Conservation (phyloP, 1,140 invertebrate species). For the Bombus ignitus region DNA sequence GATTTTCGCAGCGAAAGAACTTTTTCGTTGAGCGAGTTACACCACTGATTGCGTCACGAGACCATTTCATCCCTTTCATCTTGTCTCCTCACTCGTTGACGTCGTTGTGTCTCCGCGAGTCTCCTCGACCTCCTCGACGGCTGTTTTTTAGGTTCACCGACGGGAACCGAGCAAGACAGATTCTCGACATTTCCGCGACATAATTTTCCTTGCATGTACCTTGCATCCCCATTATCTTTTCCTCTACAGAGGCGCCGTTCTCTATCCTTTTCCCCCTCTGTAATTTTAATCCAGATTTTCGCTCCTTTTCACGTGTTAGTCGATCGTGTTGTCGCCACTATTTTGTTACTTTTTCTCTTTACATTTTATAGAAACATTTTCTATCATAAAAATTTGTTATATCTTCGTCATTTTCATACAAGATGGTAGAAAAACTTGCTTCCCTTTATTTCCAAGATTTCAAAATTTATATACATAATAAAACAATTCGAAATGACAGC, state of each 20-base stretch:
- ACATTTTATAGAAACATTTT: not conserved
- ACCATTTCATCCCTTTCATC: slow-evolving; percentile 36
- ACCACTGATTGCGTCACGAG: slow-evolving; percentile 41
- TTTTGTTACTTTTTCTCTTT: not conserved
- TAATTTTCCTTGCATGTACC: slow-evolving; percentile 29
- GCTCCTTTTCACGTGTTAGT: not conserved
- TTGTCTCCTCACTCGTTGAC: slow-evolving; percentile 22
- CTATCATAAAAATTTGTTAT: not conserved
- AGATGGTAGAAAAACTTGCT: too few species aligned
- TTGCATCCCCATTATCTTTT: not conserved
- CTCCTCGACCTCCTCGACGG: slow-evolving; percentile 21
- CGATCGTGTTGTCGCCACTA: not conserved
- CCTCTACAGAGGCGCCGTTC: not conserved
- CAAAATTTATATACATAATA: too few species aligned
- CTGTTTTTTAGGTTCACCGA: slow-evolving; percentile 43
- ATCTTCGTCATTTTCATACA: too few species aligned
- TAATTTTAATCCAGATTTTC: not conserved
- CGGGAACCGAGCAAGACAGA: slow-evolving; percentile 13
- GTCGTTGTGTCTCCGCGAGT: slow-evolving; percentile 36
- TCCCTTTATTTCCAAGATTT: too few species aligned
- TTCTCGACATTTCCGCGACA: slow-evolving; percentile 49
- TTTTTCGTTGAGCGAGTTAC: slow-evolving; percentile 2
- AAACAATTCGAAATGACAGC: too few species aligned
- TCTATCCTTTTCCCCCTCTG: not conserved
- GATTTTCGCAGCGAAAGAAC: not conserved